phyloP scores from a whole-genome alignment of 2,113 vertebrate species.

The Xenotilapia longispinis region DNA sequence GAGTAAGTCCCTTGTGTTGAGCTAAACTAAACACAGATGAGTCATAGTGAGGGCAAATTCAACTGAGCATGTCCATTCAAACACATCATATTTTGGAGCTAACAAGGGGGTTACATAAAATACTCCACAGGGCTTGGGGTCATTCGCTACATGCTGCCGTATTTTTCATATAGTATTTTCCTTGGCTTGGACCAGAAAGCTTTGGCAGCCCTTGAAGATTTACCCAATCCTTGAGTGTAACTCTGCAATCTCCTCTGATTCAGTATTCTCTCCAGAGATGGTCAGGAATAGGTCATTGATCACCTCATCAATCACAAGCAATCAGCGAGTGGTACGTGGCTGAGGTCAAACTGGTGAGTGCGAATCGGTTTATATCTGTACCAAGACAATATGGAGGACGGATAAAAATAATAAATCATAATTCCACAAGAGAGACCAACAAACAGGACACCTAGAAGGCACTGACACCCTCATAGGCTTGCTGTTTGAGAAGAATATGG shows the following conservation, averaged over 20 bases:
- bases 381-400: background rate
- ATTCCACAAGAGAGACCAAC: background rate
- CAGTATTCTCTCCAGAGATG: background rate
- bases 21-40: constrained; percentile 12
- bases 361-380: background rate
- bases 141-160: background rate
- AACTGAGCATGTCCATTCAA: background rate
- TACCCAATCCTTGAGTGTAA: constrained; percentile 6
- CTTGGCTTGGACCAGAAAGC: background rate
- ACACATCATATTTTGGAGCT: background rate
- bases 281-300: constrained; percentile 40
- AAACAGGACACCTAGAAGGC: constrained; percentile 4
- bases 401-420: constrained; percentile 10
- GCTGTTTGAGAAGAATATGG: background rate
- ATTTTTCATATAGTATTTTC: background rate
- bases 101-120: background rate
- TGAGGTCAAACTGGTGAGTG: background rate
- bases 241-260: background rate
- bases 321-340: background rate
- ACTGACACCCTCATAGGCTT: background rate
- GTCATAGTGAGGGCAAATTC: constrained; percentile 24
- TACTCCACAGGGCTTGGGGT: background rate
- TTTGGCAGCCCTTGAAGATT: background rate
- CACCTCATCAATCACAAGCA: constrained; percentile 27
- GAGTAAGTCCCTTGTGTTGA: constrained; percentile 13